Percentiles rank a stretch among this genome's conserved stretches.
These are phyloP conservation scores for Bovichtus variegatus DNA, from an alignment of 2,797 vertebrate species.

Conservation along the genomic window DNA sequence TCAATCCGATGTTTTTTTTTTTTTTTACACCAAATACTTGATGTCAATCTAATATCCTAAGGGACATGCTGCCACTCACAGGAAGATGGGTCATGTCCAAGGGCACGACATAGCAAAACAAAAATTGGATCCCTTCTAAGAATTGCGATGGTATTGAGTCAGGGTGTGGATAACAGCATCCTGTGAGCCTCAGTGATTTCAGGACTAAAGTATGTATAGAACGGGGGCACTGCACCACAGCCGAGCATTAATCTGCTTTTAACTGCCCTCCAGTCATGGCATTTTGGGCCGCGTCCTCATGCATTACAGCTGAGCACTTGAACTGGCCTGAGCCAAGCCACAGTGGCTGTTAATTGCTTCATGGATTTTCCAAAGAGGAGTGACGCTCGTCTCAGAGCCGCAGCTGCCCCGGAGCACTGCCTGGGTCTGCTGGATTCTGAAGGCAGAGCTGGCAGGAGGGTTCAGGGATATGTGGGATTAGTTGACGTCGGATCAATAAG, in stretches of 20 bases:
- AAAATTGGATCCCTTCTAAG: background rate
- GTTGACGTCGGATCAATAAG: conserved; percentile 30
- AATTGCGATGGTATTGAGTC: background rate
- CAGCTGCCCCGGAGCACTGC: conserved; percentile 13
- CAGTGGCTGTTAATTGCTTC: conserved; percentile 41
- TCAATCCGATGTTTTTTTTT: background rate
- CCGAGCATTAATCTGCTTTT: conserved; percentile 22
- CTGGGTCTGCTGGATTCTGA: conserved; percentile 37
- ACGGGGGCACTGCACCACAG: conserved; percentile 12
- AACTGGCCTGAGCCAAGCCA: conserved; percentile 40
- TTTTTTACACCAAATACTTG: conserved; percentile 3
- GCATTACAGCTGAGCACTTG: conserved; percentile 38
- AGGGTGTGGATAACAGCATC: conserved; percentile 14
- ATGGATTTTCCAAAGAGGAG: conserved; percentile 56
- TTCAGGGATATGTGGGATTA: conserved; percentile 6
- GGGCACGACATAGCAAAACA: background rate
- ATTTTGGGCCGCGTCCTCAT: conserved; percentile 30
- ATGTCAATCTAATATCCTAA: conserved; percentile 1
- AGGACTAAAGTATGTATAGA: conserved; percentile 15
- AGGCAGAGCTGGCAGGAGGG: background rate
- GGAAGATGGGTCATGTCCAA: background rate
- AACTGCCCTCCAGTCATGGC: conserved; percentile 22
- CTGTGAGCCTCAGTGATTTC: conserved; percentile 30
- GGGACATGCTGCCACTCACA: background rate
- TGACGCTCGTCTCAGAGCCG: conserved; percentile 15